Percentiles rank a stretch among this genome's conserved stretches.
These are phyloP conservation scores for Calliphora vicina DNA, from an alignment of 1,140 invertebrate species.

Conservation along the genomic window DNA sequence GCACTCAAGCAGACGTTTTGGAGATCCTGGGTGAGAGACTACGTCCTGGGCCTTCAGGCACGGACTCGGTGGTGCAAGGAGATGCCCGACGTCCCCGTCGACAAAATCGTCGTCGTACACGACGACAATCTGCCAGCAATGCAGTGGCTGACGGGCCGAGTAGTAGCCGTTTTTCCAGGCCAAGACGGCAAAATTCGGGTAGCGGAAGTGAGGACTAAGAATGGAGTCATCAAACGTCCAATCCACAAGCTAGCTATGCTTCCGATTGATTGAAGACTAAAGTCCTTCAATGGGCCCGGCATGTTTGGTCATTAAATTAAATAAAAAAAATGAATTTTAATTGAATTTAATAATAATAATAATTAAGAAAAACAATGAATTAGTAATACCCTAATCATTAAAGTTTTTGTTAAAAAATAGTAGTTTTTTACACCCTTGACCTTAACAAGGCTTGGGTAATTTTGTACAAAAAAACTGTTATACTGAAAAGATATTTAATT, in stretches of 20 bases:
- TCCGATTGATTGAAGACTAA: background rate
- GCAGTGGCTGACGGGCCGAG: conserved; percentile 57
- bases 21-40: conserved; percentile 48
- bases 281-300: background rate
- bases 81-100: conserved; percentile 42
- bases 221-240: conserved; percentile 44
- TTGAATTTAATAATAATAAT: no score
- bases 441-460: no score
- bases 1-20: conserved; percentile 45
- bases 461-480: no score
- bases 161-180: conserved; percentile 53
- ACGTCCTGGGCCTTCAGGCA: conserved; percentile 47
- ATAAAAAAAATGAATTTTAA: no score
- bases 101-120: conserved; percentile 53
- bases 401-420: no score
- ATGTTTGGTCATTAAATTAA: background rate
- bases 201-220: conserved; percentile 51
- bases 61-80: conserved; percentile 50
- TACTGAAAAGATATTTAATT: no score
- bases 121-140: conserved; percentile 50
- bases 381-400: no score
- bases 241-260: conserved; percentile 31
- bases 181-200: conserved; percentile 55
- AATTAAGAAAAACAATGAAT: no score
- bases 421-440: no score